Base-by-base conservation (phyloP, 2,113 vertebrate species). In the Melospiza melodia region DNA sequence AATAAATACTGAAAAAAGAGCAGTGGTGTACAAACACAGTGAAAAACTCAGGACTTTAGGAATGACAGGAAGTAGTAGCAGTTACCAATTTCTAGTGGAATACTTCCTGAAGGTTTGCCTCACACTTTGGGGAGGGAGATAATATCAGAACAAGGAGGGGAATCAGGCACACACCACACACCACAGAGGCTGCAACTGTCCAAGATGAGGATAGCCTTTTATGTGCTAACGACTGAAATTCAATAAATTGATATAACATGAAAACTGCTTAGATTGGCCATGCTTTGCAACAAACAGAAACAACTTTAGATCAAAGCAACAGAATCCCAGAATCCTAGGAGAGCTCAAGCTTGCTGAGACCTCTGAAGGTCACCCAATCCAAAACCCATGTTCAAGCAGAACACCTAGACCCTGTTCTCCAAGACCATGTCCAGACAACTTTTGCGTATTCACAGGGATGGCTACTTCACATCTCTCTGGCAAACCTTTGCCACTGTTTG, bases 391-490 rank as follows among this genome's bases (percentile, higher is more conserved):
- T 13, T 74, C 13, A 35, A 28, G 28, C 15, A 72, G n/a, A 25
- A 2, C 5, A 37, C 4, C 18, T 67, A 25, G 6, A 58, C 21
- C 21, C 0, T 1, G 15, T 33, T 85, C 12, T 55, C 24, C 10
- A 62, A 49, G 41, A 74, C 12, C 8, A 4, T 6, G 4, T 63
- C 28, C 22, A 61, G 49, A 30, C 0, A 2, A 24, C 13, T 79
- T 81, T 37, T 59, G 7, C 4, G 0, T 55, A 61, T 18, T 41
- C 39, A 10, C 51, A 93, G n/a, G 30, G 16, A 41, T 19, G 28
- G 6, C 62, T 49, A 44, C 10, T 24, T 13, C 27, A 48, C 6
- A 39, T 17, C 4, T 63, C 19, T 51, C 48, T 37, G 43, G 43
- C 27, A 4, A 80, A 12, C 5, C 11, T 37, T 12, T 79, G 41